Base-by-base conservation (phyloP, 2,797 vertebrate species). In the Pseudomugil gertrudae region DNA sequence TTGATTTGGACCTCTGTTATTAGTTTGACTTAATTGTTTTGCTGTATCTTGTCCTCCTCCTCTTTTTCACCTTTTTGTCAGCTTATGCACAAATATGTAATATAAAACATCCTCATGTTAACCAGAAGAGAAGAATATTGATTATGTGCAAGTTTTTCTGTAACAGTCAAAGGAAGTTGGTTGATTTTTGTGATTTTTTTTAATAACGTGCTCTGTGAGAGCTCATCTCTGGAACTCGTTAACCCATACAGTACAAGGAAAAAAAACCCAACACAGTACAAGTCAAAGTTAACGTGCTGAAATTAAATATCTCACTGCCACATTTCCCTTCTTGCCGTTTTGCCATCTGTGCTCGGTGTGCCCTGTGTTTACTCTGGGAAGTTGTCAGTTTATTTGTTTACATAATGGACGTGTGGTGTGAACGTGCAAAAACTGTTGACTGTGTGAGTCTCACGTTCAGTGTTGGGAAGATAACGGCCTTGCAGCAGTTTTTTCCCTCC, bases 51-150 rank as follows among this genome's bases (percentile, higher is more conserved):
- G 3, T 53, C 30, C 8, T 40, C 19, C 33, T 52, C 60, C 53
- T 26, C 40, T n/a, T 4, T 53, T 29, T 63, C 50, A 63, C 48
- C 21, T 26, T 21, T 36, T 48, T 38, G 48, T 68, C 64, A 63
- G 29, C 48, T 69, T 66, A 43, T 69, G 60, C 55, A 32, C 58
- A 24, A 66, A 76, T 33, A 57, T 67, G 40, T 66, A 24, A 66
- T 64, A 70, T 79, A 30, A 51, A 55, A 52, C 9, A 24, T 4
- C 0, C 40, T 57, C 32, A 29, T 21, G 21, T 26, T 47, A n/a
- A 47, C 43, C 23, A 13, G 11, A 50, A 13, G 47, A 51, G 5
- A 26, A 15, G 5, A 15, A 51, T 51, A 27, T 43, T 43, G 19
- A 2, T 19, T 38, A 38, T 38, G 10, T 15, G 36, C 23, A 50